Percentiles rank a stretch among this genome's conserved stretches.
Conservation (phyloP, 2,113 vertebrate species). For the Corythornis cristatus region DNA sequence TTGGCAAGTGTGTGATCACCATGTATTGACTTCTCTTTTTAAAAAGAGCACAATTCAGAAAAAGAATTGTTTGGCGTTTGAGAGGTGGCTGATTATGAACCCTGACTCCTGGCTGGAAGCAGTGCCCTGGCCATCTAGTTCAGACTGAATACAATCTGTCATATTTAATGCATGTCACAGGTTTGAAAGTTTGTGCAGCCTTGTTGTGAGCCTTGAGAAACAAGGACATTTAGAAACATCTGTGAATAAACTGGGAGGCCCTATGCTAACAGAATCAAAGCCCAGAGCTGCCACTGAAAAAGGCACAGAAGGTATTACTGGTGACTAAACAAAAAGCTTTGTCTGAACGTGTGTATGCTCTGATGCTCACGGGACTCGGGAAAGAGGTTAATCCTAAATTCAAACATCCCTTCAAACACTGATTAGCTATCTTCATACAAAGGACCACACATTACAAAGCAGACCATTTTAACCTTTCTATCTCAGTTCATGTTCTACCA, state of each 20-base stretch:
- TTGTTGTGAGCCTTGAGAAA: accelerated
- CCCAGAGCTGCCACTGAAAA: background rate
- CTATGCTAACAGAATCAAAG: background rate
- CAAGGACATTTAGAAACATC: background rate
- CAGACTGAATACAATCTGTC: accelerated
- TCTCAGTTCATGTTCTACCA: background rate
- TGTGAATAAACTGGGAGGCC: background rate
- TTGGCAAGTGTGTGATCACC: background rate
- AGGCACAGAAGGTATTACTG: background rate
- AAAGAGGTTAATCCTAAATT: background rate
- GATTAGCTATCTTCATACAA: background rate
- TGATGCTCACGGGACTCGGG: background rate
- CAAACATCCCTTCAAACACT: background rate
- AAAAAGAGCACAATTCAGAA: background rate
- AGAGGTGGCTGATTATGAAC: background rate
- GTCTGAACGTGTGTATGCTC: background rate
- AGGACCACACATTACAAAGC: background rate
- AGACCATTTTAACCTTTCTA: background rate
- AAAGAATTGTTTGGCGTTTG: background rate
- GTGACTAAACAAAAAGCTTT: background rate
- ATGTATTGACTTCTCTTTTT: background rate
- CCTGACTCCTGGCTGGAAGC: background rate
- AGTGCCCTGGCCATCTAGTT: background rate
- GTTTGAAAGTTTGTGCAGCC: background rate
- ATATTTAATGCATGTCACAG: background rate